Evolutionary conservation across 37 sponge, comb jelly and placozoan genomes (phyloP).

Genomic region (Diacarnus erythraeanus): DNA sequence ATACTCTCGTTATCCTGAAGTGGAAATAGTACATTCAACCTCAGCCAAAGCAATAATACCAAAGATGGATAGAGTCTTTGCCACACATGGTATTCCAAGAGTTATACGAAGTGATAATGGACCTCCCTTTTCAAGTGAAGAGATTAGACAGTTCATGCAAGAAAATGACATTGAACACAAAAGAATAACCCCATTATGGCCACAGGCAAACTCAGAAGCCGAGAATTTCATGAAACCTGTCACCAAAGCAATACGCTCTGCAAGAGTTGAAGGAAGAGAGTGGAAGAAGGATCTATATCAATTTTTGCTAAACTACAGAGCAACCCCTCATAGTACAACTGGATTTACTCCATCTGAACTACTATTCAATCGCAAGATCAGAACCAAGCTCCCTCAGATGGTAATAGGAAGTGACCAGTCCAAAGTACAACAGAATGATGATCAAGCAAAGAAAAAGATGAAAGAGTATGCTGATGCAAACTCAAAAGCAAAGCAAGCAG

Average conservation of each 20-base stretch:
- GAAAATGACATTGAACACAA: conserved; percentile 25
- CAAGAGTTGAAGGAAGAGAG: conserved; percentile 48
- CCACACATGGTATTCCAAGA: conserved; percentile 26
- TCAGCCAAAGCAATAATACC: conserved; percentile 11
- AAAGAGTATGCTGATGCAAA: background rate
- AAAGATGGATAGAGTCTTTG: no score
- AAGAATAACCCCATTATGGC: conserved; percentile 26
- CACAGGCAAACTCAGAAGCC: conserved; percentile 31
- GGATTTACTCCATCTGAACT: no score
- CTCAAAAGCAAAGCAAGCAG: background rate
- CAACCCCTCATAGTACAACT: conserved; percentile 39
- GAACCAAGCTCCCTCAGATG: no score
- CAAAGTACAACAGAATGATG: background rate
- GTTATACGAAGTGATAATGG: conserved; percentile 35
- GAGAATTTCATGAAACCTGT: conserved; percentile 48
- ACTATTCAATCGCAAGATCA: no score
- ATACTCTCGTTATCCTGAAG: no score
- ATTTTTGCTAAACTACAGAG: conserved; percentile 38
- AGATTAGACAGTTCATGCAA: no score
- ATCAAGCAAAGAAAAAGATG: background rate
- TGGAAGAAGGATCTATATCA: conserved; percentile 29
- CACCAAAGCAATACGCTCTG: conserved; percentile 41
- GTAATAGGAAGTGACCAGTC: no score
- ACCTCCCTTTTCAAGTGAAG: conserved; percentile 20
- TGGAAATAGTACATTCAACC: conserved; percentile 38